A percentile compares a stretch with the other conserved stretches of the same genome.
These are phyloP conservation scores for Agapornis roseicollis DNA, from an alignment of 2,113 vertebrate genomes.

Conservation along the genomic window DNA sequence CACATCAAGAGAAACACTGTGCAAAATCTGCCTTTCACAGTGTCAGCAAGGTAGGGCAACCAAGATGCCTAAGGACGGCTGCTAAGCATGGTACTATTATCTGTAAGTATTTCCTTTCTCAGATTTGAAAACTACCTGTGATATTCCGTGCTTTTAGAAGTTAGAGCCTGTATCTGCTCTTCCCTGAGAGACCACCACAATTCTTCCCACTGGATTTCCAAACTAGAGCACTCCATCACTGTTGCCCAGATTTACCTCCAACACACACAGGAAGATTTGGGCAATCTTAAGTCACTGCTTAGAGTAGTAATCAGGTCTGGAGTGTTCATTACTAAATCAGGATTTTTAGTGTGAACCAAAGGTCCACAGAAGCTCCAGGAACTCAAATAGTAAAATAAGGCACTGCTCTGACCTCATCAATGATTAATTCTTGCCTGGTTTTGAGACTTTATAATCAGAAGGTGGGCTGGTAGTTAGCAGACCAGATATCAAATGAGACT, in stretches of 20 bases:
- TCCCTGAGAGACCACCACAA: neutral
- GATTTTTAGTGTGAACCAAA: neutral
- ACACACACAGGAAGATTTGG: neutral
- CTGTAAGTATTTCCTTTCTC: neutral
- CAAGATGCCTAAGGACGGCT: neutral
- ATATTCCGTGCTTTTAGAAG: neutral
- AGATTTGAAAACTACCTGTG: neutral
- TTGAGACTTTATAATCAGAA: neutral
- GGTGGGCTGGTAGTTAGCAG: neutral
- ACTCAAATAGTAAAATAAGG: neutral
- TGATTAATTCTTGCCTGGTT: neutral
- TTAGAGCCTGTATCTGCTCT: neutral
- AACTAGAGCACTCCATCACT: neutral
- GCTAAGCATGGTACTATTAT: neutral
- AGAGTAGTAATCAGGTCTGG: neutral
- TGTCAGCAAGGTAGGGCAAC: neutral
- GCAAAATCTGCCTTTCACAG: neutral
- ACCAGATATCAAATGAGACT: neutral
- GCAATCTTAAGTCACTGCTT: neutral
- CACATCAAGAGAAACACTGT: neutral
- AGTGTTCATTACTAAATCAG: neutral
- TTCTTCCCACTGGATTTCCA: neutral
- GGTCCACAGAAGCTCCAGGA: neutral
- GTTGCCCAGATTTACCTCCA: neutral
- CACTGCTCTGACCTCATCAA: neutral